Base-by-base conservation (phyloP, 2,888 invertebrate species). In the Drosophila bunnanda region DNA sequence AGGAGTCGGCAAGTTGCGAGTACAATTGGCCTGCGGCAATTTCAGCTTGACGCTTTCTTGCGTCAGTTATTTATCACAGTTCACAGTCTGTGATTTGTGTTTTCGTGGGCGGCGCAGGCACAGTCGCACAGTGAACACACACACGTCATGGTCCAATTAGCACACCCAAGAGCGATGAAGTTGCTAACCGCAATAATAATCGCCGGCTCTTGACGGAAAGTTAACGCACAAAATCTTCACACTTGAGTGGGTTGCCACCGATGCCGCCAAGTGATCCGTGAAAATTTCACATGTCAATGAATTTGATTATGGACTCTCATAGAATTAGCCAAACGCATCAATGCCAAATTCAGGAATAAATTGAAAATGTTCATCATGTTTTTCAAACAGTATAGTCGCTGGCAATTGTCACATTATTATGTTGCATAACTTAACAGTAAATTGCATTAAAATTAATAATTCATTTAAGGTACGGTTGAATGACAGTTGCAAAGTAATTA, bases 281-380 rank as follows among this genome's bases (percentile, higher is more conserved):
- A 88, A 83, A 78, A 75, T 69, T 78, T 78, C 68, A 79, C 89
- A 88, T 73, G 80, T 82, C 85, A 89, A 66, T 79, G 88, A 48
- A 65, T 81, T 69, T 71, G 72, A 71, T 69, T 69, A 64, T n/a
- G 25, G 10, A 32, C 41, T 55, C 43, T 36, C 46, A 52, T 50
- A 41, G 56, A 75, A 59, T 68, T 68, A 67, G 69, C 53, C 67
- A 10, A 46, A 57, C 43, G 44, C 36, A 66, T 65, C 56, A 30
- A 43, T 59, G 50, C 43, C 48, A 20, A 41, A 25, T n/a, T n/a
- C 15, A 60, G 34, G 57, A 56, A 44, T 10, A 41, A 70, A 22
- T 12, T 56, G n/a, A n/a, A 44, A 67, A 67, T 67, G 48, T 46
- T 70, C 34, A 67, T 48, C 39, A 22, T 17, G 38, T 25, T 68